phyloP scores from a whole-genome alignment of 2,888 invertebrate genomes.

The Epinotia nisella region DNA sequence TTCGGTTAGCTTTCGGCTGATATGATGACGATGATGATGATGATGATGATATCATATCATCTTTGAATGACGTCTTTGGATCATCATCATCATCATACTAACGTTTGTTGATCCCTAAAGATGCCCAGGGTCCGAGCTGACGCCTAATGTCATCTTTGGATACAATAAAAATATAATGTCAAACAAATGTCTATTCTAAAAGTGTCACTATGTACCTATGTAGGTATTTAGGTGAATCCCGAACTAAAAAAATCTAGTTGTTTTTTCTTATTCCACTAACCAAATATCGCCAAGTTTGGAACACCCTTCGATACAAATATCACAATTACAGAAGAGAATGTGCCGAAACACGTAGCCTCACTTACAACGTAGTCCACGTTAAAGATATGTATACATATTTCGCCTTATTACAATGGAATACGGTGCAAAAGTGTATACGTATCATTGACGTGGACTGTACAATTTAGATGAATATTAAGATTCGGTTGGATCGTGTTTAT shows the following conservation, averaged over 20 bases:
- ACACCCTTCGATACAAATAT: slow-evolving; percentile 17
- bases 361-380: background rate
- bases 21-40: too few species aligned
- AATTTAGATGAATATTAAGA: slow-evolving; percentile 3
- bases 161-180: background rate
- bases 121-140: too few species aligned
- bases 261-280: slow-evolving; percentile 6
- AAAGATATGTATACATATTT: background rate
- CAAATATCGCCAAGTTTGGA: slow-evolving; percentile 11
- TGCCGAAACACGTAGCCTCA: background rate
- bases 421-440: background rate
- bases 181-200: background rate
- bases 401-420: background rate
- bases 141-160: background rate
- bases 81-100: too few species aligned
- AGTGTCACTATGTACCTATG: background rate
- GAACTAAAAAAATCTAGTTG: background rate
- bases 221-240: background rate
- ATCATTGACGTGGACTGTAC: background rate
- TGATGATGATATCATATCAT: too few species aligned
- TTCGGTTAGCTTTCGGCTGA: too few species aligned
- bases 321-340: background rate
- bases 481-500: slow-evolving; percentile 11
- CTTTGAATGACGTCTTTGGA: too few species aligned
- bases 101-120: too few species aligned